Conservation (phyloP, 2,797 vertebrate species). For the Anolis apletophallus region DNA sequence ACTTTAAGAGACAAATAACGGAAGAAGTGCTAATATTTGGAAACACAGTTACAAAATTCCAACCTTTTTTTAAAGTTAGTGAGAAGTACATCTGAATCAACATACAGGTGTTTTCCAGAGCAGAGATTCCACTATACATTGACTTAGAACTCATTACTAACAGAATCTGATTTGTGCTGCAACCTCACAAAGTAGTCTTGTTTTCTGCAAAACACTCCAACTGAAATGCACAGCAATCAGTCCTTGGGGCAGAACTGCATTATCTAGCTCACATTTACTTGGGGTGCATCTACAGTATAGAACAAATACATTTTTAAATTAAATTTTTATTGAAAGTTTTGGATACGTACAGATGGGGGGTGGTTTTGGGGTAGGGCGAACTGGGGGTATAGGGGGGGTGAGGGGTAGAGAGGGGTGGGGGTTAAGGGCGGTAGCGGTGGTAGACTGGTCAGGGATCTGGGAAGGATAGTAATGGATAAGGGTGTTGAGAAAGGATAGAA, state of each 20-base stretch:
- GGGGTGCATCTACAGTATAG: too few species aligned
- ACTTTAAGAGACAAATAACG: not conserved
- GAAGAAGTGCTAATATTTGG: not conserved
- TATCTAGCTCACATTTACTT: not conserved
- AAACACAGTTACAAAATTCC: not conserved
- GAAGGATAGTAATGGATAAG: too few species aligned
- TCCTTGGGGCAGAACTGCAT: not conserved
- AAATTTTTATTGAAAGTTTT: too few species aligned
- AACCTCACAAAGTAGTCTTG: not conserved
- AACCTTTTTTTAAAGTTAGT: too few species aligned
- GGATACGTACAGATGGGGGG: too few species aligned
- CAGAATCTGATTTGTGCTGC: not conserved
- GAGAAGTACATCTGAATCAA: not conserved
- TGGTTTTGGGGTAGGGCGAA: too few species aligned
- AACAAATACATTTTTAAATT: too few species aligned
- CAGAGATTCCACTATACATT: not conserved
- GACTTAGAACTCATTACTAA: not conserved
- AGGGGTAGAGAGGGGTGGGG: too few species aligned
- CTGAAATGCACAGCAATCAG: not conserved
- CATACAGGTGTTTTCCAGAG: not conserved
- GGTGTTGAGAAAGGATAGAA: too few species aligned
- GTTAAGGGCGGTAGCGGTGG: too few species aligned
- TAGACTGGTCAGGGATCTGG: too few species aligned
- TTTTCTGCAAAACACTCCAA: not conserved
- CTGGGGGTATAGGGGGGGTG: too few species aligned